Evolutionary conservation across 2,113 vertebrate species (phyloP), one percentile per base, ranked within the genome.

Genomic region (Beaufortia kweichowensis): DNA sequence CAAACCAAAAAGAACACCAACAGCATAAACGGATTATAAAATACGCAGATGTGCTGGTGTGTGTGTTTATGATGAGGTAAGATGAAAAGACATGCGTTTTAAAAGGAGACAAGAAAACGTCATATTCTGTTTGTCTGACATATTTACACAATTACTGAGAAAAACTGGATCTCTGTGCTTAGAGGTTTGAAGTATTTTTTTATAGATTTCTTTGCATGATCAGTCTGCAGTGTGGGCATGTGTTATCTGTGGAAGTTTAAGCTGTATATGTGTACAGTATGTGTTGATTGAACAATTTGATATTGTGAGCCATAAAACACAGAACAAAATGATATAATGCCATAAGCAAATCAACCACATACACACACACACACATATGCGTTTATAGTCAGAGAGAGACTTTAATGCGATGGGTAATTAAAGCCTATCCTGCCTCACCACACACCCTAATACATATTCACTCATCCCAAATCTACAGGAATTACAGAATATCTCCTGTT

Each of bases 371-470:
- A 24, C 26, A 56, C n/a, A 35, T 1, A 23, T 21, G 0, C 46
- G 55, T 26, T 31, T 26, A 63, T 35, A 69, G 68, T 61, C 53
- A 50, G 15, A 41, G 19, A 26, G 21, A 28, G 11, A 46, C 71
- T 76, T 88, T 29, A 91, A 87, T 90, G 86, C 76, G 83, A 90
- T 84, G 87, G 75, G 86, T 87, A 89, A 92, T 91, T 91, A 92
- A 87, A 90, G 76, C 60, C 65, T 46, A 1, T 29, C 77, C 84
- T 79, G 75, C 78, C 85, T 78, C 82, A 83, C 80, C 82, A 67
- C 66, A 72, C 53, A 53, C 63, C 84, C 84, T 90, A 82, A 88
- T 90, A 83, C 88, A 91, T 90, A 91, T 90, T 89, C 89, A 87
- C 81, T 73, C 11, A 79, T 65, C 75, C 63, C 76, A 87, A 86